Percentiles rank a stretch among this genome's conserved stretches.
Evolutionary conservation across 2,797 vertebrate genomes (phyloP).

Genomic region (Tapera naevia): DNA sequence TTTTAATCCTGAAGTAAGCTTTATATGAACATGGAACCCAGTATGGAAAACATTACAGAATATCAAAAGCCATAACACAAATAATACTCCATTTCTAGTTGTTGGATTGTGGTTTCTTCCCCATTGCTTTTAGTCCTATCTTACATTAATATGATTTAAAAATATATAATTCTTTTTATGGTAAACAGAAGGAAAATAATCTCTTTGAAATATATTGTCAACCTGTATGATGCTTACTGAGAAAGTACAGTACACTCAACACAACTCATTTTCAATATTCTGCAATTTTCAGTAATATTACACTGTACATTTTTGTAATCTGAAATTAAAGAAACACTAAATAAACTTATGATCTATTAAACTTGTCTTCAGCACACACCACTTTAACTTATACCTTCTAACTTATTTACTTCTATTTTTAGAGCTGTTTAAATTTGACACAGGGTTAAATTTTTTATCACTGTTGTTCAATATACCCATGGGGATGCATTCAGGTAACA

Average conservation of each 20-base stretch:
- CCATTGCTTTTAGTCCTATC: background rate
- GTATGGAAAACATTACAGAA: background rate
- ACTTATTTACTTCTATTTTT: background rate
- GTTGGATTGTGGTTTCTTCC: no score
- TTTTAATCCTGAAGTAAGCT: background rate
- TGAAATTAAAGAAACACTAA: background rate
- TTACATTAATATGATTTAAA: background rate
- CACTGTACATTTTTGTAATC: background rate
- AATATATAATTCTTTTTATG: background rate
- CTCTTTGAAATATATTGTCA: background rate
- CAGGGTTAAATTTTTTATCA: background rate
- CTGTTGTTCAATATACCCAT: background rate
- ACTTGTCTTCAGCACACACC: background rate
- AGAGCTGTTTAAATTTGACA: background rate
- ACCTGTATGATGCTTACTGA: background rate
- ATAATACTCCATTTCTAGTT: background rate
- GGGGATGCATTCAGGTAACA: background rate
- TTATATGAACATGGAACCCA: background rate
- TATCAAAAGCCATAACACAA: background rate
- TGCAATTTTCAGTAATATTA: background rate
- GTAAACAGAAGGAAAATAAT: background rate
- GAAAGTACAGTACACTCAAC: background rate
- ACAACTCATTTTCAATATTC: background rate
- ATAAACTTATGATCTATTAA: background rate
- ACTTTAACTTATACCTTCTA: background rate